phyloP scores from a whole-genome alignment of 2,113 vertebrate genomes.

The Hemibagrus wyckioides region DNA sequence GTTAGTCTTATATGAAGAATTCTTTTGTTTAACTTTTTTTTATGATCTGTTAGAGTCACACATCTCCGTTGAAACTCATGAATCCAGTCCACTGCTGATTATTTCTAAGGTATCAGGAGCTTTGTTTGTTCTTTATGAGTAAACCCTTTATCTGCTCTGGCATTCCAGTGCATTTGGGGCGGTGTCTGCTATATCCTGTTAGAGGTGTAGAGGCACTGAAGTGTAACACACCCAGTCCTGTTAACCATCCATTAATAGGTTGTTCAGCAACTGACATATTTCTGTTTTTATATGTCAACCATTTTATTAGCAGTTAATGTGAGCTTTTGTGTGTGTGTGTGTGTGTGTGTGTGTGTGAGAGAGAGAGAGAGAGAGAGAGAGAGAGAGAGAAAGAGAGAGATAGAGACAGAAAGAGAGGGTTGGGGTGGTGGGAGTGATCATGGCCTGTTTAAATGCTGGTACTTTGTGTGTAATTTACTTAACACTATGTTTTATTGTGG shows the following conservation, averaged over 20 bases:
- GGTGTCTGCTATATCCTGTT: constrained; percentile 50
- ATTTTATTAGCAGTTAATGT: neutral
- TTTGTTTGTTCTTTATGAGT: constrained; percentile 38
- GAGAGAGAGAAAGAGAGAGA: too few relatives aligned
- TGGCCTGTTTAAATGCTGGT: neutral
- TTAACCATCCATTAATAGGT: neutral
- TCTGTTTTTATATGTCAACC: neutral
- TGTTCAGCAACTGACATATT: neutral
- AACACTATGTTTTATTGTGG: neutral
- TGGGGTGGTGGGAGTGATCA: too few relatives aligned
- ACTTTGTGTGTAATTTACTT: neutral
- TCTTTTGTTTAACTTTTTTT: neutral
- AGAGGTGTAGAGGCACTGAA: neutral
- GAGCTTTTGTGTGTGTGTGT: too few relatives aligned
- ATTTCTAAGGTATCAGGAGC: constrained; percentile 32
- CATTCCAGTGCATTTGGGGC: constrained; percentile 39
- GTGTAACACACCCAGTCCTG: constrained; percentile 18
- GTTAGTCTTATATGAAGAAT: neutral
- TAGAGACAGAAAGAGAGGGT: too few relatives aligned
- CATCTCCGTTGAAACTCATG: neutral
- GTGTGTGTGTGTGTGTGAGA: too few relatives aligned
- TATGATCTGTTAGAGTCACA: neutral
- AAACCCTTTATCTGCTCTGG: constrained; percentile 24
- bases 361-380: too few relatives aligned
- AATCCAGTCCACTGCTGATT: neutral